Evolutionary conservation across 2,888 invertebrate genomes (phyloP).

Genomic region (Ochropacha duplaris): DNA sequence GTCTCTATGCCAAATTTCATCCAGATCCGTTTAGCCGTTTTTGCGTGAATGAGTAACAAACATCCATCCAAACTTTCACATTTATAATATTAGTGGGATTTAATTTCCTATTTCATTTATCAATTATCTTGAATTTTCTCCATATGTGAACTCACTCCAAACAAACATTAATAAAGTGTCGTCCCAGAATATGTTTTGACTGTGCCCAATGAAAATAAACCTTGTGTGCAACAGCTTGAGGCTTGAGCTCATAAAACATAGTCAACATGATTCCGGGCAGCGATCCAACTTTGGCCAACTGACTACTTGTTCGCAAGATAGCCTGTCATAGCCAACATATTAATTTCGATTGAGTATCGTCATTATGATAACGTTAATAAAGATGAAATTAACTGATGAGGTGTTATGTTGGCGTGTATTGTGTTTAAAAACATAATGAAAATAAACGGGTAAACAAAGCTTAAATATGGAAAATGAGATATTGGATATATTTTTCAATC

Average conservation of each 20-base stretch:
- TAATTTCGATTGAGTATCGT: constrained; percentile 1
- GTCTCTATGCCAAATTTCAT: too few species aligned
- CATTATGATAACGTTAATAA: neutral
- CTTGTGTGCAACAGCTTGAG: constrained; percentile 21
- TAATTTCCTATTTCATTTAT: too few species aligned
- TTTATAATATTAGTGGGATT: too few species aligned
- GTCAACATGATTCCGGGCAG: constrained; percentile 28
- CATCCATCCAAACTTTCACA: too few species aligned
- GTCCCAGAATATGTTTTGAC: neutral
- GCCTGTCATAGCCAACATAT: neutral
- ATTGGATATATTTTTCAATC: too few species aligned
- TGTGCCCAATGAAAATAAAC: neutral
- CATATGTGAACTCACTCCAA: too few species aligned
- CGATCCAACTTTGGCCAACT: constrained; percentile 23
- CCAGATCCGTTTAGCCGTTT: too few species aligned
- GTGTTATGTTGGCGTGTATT: neutral
- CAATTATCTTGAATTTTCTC: too few species aligned
- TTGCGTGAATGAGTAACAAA: too few species aligned
- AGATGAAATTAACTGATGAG: neutral
- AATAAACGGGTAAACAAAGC: neutral
- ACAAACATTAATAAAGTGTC: neutral
- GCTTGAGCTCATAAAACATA: constrained; percentile 25
- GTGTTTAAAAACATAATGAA: neutral
- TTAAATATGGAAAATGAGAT: neutral
- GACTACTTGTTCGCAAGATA: neutral